Percentiles rank a stretch among this genome's conserved stretches.
Evolutionary conservation across 2,113 vertebrate genomes (phyloP).

Genomic region (Phasianus colchicus): DNA sequence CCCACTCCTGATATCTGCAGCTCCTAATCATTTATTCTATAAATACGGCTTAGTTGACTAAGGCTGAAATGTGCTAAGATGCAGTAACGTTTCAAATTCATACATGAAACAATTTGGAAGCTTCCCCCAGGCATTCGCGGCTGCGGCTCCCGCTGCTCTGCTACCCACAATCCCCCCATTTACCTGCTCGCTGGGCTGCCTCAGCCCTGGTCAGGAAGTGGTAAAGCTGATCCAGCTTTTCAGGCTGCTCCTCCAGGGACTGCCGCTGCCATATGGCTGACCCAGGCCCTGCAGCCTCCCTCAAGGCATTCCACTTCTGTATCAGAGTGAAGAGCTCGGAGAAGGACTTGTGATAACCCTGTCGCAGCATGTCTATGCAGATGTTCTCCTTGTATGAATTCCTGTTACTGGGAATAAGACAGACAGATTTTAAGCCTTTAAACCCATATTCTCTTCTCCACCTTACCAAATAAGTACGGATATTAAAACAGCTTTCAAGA

Average conservation of each 20-base stretch:
- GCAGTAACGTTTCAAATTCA: slow-evolving; percentile 69
- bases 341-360: slow-evolving; percentile 88
- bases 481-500: slow-evolving; percentile 21
- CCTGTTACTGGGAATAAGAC: slow-evolving; percentile 78
- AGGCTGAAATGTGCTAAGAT: slow-evolving; percentile 62
- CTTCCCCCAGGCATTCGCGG: slow-evolving; percentile 65
- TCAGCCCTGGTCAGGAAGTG: slow-evolving; percentile 88
- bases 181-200: slow-evolving; percentile 84
- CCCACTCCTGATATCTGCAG: neutral
- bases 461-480: slow-evolving; percentile 1
- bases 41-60: slow-evolving; percentile 57
- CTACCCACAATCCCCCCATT: slow-evolving; percentile 63
- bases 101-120: slow-evolving; percentile 64
- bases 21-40: slow-evolving; percentile 14
- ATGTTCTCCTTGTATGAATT: slow-evolving; percentile 89
- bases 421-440: slow-evolving; percentile 49
- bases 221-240: slow-evolving; percentile 89
- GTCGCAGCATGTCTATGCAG: slow-evolving; percentile 87
- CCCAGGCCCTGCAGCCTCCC: slow-evolving; percentile 86
- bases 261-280: slow-evolving; percentile 92
- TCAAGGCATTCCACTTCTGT: slow-evolving; percentile 83
- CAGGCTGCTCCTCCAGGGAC: slow-evolving; percentile 85
- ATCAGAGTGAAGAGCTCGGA: slow-evolving; percentile 84
- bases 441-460: neutral
- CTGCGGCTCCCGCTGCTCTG: slow-evolving; percentile 68